Base-by-base conservation (phyloP, 2,113 vertebrate species). In the Theristicus caerulescens region DNA sequence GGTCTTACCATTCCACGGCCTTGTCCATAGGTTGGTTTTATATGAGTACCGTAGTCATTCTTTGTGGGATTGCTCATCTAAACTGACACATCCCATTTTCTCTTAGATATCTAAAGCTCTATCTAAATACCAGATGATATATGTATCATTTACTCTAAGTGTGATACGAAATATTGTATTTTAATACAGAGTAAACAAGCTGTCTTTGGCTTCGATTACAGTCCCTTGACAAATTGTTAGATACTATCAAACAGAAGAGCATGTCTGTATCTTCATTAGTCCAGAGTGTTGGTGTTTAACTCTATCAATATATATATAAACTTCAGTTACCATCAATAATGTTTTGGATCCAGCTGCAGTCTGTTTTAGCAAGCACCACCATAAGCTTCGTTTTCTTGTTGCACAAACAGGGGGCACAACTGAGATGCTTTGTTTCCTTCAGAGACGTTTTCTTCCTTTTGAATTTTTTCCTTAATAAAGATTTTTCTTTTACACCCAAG, bases 181-280 rank as follows among this genome's bases (percentile, higher is more conserved):
- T 91, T 83, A 82, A 92, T 85, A 32, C 24, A 58, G 77, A 79
- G 11, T 79, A 76, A 91, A 82, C 31, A 76, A 80, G 40, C 36
- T 86, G 42, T 67, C 65, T 76, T 79, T 93, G 82, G 44, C 62
- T 95, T 87, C 2, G 13, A 21, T 93, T 89, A 54, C 49, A 82
- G 49, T 59, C 67, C 62, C 70, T 57, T 61, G 66, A 82, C 74
- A 92, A 90, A 76, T 72, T 24, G 18, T 76, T 82, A 72, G 79
- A 79, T 93, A 24, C 40, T 69, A 61, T 95, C 40, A 70, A 76
- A 61, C 10, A 49, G 82, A 92, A 76, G 61, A 89, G 11, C 27
- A 8, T 52, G 58, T 72, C 57, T 94, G 15, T 85, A 10, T 69
- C 74, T 94, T 92, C 71, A 72, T 95, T 93, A 93, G 70, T 61